phyloP scores from a whole-genome alignment of 2,113 vertebrate genomes.

The Holacanthus passer region DNA sequence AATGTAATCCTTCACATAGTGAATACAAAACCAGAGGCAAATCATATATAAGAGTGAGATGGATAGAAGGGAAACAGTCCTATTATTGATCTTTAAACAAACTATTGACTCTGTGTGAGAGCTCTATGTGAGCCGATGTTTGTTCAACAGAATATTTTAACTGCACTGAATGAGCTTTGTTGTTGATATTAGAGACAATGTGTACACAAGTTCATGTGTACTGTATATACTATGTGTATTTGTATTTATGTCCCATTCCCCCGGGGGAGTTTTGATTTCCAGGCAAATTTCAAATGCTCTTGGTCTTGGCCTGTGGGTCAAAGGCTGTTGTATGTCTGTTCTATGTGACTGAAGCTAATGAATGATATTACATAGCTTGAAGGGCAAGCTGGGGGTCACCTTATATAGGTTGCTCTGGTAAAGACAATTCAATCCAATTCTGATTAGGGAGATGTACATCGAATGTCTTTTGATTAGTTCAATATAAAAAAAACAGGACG shows the following conservation, averaged over 20 bases:
- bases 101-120: background rate
- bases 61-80: background rate
- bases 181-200: conserved; percentile 12
- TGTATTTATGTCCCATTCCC: background rate
- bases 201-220: background rate
- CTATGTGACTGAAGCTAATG: conserved; percentile 8
- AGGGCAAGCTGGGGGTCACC: background rate
- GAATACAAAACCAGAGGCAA: background rate
- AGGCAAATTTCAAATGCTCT: conserved; percentile 6
- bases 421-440: background rate
- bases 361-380: background rate
- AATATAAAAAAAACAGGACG: background rate
- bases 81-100: background rate
- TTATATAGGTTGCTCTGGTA: background rate
- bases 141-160: conserved; percentile 5
- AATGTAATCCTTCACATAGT: background rate
- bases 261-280: conserved; percentile 1
- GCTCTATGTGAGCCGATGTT: conserved; percentile 3
- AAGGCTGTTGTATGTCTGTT: conserved; percentile 11
- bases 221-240: conserved; percentile 1
- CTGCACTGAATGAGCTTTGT: conserved; percentile 29
- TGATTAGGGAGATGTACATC: background rate
- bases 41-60: background rate
- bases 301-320: conserved; percentile 14
- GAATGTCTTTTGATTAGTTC: background rate